Percentiles rank a stretch among this genome's conserved stretches.
Conservation (phyloP, 2,888 invertebrate species). For the Drosophila crucigera region DNA sequence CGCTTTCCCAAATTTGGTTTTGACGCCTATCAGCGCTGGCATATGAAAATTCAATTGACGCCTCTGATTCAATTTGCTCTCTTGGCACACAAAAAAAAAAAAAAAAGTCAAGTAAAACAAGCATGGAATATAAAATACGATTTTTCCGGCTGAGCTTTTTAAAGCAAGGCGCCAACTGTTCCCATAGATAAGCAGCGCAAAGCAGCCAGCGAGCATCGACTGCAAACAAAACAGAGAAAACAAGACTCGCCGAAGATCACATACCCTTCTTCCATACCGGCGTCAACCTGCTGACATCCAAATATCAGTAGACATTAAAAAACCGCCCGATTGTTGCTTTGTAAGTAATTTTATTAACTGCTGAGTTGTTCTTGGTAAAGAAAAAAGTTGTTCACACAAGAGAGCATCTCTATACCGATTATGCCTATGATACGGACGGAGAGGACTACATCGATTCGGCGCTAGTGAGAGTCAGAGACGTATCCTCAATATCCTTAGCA, state of each 20-base stretch:
- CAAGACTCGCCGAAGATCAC: neutral
- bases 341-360: neutral
- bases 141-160: slow-evolving; percentile 56
- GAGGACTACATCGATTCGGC: neutral
- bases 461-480: neutral
- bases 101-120: slow-evolving; percentile 6
- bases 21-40: slow-evolving; percentile 42
- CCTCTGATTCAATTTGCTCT: slow-evolving; percentile 58
- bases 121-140: slow-evolving; percentile 46
- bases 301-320: neutral
- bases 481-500: neutral
- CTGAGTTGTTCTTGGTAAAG: neutral
- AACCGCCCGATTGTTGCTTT: neutral
- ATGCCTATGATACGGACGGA: neutral
- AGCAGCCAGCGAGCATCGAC: slow-evolving; percentile 33
- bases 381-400: neutral
- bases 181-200: slow-evolving; percentile 69
- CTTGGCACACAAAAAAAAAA: slow-evolving; percentile 11
- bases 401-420: neutral
- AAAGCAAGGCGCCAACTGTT: slow-evolving; percentile 62
- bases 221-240: slow-evolving; percentile 10
- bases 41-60: slow-evolving; percentile 72
- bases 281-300: neutral
- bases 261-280: neutral
- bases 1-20: slow-evolving; percentile 17